A percentile compares a stretch with the other conserved stretches of the same genome.
Conservation (phyloP, 1,140 invertebrate species). For the Doryteuthis pealeii region DNA sequence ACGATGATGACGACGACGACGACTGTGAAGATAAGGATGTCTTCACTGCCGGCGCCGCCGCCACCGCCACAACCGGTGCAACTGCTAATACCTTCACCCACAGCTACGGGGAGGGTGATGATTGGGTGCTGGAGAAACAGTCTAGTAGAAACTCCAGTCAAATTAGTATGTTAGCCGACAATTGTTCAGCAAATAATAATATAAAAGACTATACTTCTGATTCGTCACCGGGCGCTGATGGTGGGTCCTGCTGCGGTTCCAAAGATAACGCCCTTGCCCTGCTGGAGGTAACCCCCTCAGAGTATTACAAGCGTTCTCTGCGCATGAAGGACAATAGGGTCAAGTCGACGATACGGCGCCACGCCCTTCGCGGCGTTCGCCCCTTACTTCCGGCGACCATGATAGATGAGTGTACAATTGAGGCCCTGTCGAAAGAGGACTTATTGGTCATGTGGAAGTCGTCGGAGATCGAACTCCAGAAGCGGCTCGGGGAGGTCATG, state of each 20-base stretch:
- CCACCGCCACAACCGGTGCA: too few relatives aligned
- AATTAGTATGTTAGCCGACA: not conserved
- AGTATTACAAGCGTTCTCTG: conserved; percentile 24
- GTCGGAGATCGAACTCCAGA: conserved; percentile 50
- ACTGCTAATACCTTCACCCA: too few relatives aligned
- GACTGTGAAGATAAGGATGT: too few relatives aligned
- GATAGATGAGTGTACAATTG: conserved; percentile 47
- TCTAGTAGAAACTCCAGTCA: not conserved
- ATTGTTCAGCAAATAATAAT: not conserved
- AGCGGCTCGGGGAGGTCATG: conserved; percentile 34
- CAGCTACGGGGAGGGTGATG: not conserved
- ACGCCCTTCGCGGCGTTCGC: conserved; percentile 42
- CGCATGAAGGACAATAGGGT: conserved; percentile 47
- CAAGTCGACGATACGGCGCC: conserved; percentile 44
- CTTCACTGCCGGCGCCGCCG: too few relatives aligned
- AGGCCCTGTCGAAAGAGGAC: conserved; percentile 52
- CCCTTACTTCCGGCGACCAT: conserved; percentile 29
- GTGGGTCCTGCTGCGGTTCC: not conserved
- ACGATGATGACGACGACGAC: too few relatives aligned
- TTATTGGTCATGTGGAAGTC: conserved; percentile 49
- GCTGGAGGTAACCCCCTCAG: not conserved
- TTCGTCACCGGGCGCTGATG: not conserved
- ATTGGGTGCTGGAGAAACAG: not conserved
- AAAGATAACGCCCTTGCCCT: not conserved
- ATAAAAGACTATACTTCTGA: not conserved